A percentile compares a stretch with the other conserved stretches of the same genome.
phyloP scores from a whole-genome alignment of 1,140 invertebrate species.

The Micrasema minimum region DNA sequence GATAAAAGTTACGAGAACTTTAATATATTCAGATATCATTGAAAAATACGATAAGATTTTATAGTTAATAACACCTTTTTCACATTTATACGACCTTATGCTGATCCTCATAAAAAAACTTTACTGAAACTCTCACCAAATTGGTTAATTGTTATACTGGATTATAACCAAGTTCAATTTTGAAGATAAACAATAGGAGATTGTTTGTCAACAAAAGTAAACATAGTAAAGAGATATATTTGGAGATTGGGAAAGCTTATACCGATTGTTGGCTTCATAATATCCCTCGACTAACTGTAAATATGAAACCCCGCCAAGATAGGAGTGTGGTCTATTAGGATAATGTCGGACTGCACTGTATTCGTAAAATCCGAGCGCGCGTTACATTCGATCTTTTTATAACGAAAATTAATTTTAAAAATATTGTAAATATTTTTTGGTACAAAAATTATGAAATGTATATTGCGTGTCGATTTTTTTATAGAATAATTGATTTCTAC shows the following conservation, averaged over 20 bases:
- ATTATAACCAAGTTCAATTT: too few species aligned
- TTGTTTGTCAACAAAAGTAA: too few species aligned
- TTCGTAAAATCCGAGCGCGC: conserved; percentile 31
- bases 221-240: too few species aligned
- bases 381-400: conserved; percentile 43
- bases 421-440: conserved; percentile 51
- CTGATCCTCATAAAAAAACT: too few species aligned
- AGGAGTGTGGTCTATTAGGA: conserved; percentile 32
- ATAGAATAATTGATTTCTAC: conserved; percentile 53
- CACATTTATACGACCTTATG: too few species aligned
- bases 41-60: too few species aligned
- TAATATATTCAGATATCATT: too few species aligned
- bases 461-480: conserved; percentile 53
- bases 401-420: conserved; percentile 40
- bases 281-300: conserved; percentile 8
- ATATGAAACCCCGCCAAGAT: conserved; percentile 37
- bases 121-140: too few species aligned
- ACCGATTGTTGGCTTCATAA: conserved; percentile 5
- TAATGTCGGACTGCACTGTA: conserved; percentile 49
- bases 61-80: too few species aligned
- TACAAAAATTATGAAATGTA: conserved; percentile 49
- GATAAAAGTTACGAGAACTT: too few species aligned
- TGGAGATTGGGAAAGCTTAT: neutral
- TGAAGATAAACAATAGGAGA: too few species aligned
- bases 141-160: too few species aligned